phyloP scores from a whole-genome alignment of 2,797 vertebrate genomes.

The Sebastes vulpes region DNA sequence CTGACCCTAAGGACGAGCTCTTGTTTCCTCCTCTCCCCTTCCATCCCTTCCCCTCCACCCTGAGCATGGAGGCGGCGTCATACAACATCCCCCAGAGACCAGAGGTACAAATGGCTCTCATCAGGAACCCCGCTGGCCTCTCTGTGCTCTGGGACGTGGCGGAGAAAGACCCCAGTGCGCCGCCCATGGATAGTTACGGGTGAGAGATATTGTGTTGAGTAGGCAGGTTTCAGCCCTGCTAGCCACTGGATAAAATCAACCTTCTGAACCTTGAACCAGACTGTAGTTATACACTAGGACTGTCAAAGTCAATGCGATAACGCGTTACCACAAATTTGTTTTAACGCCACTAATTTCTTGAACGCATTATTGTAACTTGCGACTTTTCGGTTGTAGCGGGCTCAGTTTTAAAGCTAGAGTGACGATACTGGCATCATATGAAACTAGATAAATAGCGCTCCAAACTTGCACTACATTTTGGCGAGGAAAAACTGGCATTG shows the following conservation, averaged over 20 bases:
- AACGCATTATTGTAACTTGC: too few species aligned
- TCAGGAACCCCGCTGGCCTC: slow-evolving; percentile 67
- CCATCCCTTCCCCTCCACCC: slow-evolving; percentile 46
- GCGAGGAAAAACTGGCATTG: too few species aligned
- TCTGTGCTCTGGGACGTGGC: slow-evolving; percentile 75
- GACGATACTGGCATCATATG: too few species aligned
- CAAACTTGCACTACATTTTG: too few species aligned
- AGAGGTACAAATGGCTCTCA: slow-evolving; percentile 67
- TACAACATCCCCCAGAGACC: slow-evolving; percentile 74
- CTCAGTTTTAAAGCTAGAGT: too few species aligned
- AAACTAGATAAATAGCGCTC: too few species aligned
- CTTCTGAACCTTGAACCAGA: background rate
- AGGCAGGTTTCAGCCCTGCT: background rate
- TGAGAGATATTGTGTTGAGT: slow-evolving; percentile 9
- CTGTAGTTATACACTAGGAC: background rate
- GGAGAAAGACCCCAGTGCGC: slow-evolving; percentile 39
- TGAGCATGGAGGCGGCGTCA: slow-evolving; percentile 50
- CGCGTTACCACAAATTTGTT: too few species aligned
- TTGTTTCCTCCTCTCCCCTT: slow-evolving; percentile 70
- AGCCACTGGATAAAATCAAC: background rate
- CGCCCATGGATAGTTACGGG: slow-evolving; percentile 81
- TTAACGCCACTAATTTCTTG: too few species aligned
- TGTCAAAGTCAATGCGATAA: too few species aligned
- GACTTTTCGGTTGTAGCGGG: too few species aligned
- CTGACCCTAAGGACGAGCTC: slow-evolving; percentile 11